Evolutionary conservation across 1,140 invertebrate species (phyloP), one percentile per base, ranked within the genome.

Genomic region (Bombus confusus): DNA sequence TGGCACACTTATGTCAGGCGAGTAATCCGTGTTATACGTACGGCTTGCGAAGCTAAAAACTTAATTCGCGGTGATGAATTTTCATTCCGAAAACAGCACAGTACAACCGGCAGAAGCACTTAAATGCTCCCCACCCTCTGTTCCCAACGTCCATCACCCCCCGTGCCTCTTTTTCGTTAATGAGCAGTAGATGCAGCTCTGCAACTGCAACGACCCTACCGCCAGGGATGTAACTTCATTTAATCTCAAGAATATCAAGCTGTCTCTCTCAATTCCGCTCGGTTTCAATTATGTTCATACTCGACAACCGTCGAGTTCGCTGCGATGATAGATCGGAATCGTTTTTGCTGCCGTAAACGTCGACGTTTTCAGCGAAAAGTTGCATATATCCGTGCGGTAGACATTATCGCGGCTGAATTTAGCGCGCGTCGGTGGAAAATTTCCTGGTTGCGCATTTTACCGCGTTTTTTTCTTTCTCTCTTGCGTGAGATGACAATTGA

Each of bases 31-130:
- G 52, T 62, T 79, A 79, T 72, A 72, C 76, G 66, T 18, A 18
- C 52, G 4, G 37, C 37, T 83, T 34, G 13, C 64, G 25, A 1
- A 69, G 59, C 62, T 77, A 75, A 79, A 84, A 84, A 85, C 77
- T 85, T 80, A 66, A 85, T 73, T 79, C 83, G n/a, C 77, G 69
- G 52, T 73, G 83, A 85, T 85, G 83, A 80, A 85, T 85, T 79
- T 85, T 64, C 76, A 80, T 85, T 80, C 22, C 68, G 25, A 73
- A 72, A 39, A n/a, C 62, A 64, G 37, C n/a, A n/a, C 82, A 25
- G 10, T 52, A 37, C 59, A 52, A 52, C 47, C 47, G 9, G 9
- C 76, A 37, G 75, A 18, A 47, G 57, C 69, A 47, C 68, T 80
- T 80, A 80, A 85, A 73, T 57, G 39, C 13, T 12, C 1, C 37